Evolutionary conservation across 2,113 vertebrate genomes (phyloP), one percentile per base, ranked within the genome.

Genomic region (Strix uralensis): DNA sequence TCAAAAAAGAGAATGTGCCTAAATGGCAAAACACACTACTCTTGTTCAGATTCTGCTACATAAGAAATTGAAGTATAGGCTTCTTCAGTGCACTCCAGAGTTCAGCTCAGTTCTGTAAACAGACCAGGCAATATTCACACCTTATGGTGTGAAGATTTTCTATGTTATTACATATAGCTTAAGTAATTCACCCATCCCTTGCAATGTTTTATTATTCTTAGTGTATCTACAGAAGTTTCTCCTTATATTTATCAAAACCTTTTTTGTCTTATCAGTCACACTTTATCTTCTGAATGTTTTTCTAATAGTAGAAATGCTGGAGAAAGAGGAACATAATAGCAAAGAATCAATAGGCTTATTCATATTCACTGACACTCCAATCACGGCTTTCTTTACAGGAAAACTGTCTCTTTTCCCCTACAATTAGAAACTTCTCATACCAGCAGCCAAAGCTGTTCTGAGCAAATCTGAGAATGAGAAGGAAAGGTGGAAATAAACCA

Each of bases 401-500:
- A 94, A 96, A 69, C 49, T 74, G 36, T 12, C 58, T 93, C 23
- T 86, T 67, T 77, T 51, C 20, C 80, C 65, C 75, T 82, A 55
- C 59, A 86, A 34, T 73, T 93, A 86, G 59, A 88, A 97, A 85
- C 51, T 81, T 91, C 94, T 85, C 73, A 74, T 55, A 49, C 21
- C 62, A 91, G 61, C 69, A 77, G 59, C 71, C 87, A 92, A 79
- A 25, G 52, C 65, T 81, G 65, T 90, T 97, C 85, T 77, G 70
- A 72, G 57, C 44, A 95, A 94, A 80, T 88, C 44, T n/a, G n/a
- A 88, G 74, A 95, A 88, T 12, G 89, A 88, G 54, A 63, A 74
- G 65, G 80, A 86, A 83, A 88, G 70, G 81, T 97, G 87, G 77
- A 94, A 97, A 75, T 55, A 92, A 87, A 92, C 63, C 66, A 87